These are phyloP conservation scores for Prunella himalayana DNA, from an alignment of 2,113 vertebrate species.

Conservation along the genomic window DNA sequence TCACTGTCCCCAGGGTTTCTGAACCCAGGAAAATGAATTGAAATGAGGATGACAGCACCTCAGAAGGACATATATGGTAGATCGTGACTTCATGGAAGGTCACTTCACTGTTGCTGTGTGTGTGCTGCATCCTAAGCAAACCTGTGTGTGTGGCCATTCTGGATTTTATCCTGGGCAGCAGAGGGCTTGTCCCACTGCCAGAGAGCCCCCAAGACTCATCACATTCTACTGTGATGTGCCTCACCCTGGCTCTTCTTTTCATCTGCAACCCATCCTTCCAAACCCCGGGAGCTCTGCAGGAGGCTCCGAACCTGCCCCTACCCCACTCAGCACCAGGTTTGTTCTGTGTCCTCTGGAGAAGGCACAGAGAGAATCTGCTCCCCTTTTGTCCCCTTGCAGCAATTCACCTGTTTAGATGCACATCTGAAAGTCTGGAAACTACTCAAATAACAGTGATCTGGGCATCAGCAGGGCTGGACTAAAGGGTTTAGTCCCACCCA, in stretches of 20 bases:
- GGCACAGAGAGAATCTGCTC: background rate
- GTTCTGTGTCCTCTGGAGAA: background rate
- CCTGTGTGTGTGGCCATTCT: background rate
- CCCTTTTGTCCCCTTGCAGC: background rate
- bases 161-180: background rate
- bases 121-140: background rate
- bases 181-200: background rate
- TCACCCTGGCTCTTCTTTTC: background rate
- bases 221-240: background rate
- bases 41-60: background rate
- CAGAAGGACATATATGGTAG: background rate
- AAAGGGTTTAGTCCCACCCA: background rate
- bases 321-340: background rate
- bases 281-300: background rate
- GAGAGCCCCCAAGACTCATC: accelerated
- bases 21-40: background rate
- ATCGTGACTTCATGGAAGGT: background rate
- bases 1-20: background rate
- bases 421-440: background rate
- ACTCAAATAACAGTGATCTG: background rate
- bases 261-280: background rate
- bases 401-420: background rate
- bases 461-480: background rate
- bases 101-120: accelerated
- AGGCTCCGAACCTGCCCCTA: background rate